phyloP scores from a whole-genome alignment of 2,797 vertebrate species.

The Hybognathus amarus region DNA sequence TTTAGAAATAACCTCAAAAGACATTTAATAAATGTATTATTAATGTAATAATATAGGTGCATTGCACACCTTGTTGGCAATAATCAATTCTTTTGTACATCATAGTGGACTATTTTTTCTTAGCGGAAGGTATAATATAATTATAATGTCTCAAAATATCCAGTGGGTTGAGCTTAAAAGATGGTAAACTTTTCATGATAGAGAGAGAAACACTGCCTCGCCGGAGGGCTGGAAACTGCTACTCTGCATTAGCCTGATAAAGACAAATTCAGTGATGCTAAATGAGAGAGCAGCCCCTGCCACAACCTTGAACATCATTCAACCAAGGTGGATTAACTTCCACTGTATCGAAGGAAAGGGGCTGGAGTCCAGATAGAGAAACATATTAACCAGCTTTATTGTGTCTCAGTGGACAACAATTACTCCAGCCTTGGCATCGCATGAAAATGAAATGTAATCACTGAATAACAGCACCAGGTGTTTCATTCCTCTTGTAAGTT shows the following conservation, averaged over 20 bases:
- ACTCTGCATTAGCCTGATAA: slow-evolving; percentile 43
- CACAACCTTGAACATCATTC: slow-evolving; percentile 39
- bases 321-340: slow-evolving; percentile 46
- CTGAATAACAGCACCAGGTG: slow-evolving; percentile 44
- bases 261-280: slow-evolving; percentile 34
- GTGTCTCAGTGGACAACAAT: slow-evolving; percentile 44
- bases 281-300: slow-evolving; percentile 24
- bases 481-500: slow-evolving; percentile 38
- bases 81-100: not conserved
- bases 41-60: not conserved
- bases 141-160: not conserved
- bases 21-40: not conserved
- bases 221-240: slow-evolving; percentile 27
- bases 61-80: not conserved
- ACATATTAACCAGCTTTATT: slow-evolving; percentile 44
- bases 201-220: slow-evolving; percentile 20
- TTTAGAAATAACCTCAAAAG: not conserved
- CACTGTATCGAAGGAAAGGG: slow-evolving; percentile 34
- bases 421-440: slow-evolving; percentile 17
- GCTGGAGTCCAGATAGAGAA: slow-evolving; percentile 34
- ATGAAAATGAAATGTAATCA: slow-evolving; percentile 49
- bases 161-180: not conserved
- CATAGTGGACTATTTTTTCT: not conserved
- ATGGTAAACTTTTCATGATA: slow-evolving; percentile 10
- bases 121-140: slow-evolving; percentile 7